These are phyloP conservation scores for Theocolax elegans DNA, from an alignment of 1,140 invertebrate genomes.

Conservation along the genomic window DNA sequence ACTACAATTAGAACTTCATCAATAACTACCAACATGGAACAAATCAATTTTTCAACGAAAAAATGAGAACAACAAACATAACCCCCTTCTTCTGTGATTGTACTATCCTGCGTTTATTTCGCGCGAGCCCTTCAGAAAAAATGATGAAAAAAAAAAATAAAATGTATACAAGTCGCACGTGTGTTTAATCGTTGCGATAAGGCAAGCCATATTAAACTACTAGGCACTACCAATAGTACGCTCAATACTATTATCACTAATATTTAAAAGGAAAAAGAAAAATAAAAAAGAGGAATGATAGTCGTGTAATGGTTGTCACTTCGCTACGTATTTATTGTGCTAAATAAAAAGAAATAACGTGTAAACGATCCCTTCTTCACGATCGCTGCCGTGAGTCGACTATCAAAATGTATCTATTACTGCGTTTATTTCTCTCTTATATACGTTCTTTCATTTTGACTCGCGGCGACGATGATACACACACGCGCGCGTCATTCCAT, in stretches of 20 bases:
- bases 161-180: slow-evolving; percentile 25
- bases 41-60: too few species aligned
- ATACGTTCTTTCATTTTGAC: too few species aligned
- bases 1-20: neutral
- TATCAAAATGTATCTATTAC: too few species aligned
- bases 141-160: neutral
- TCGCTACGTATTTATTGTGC: too few species aligned
- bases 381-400: too few species aligned
- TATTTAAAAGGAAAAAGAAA: slow-evolving; percentile 39
- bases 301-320: slow-evolving; percentile 59
- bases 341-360: too few species aligned
- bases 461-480: too few species aligned
- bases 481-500: too few species aligned
- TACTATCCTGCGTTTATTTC: slow-evolving; percentile 65
- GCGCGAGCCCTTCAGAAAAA: too few species aligned
- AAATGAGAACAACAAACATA: slow-evolving; percentile 49
- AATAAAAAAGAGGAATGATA: slow-evolving; percentile 32
- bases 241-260: slow-evolving; percentile 62
- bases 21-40: slow-evolving; percentile 4
- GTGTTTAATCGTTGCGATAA: neutral
- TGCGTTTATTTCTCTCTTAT: too few species aligned
- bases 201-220: slow-evolving; percentile 63
- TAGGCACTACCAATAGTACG: slow-evolving; percentile 59
- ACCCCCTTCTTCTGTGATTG: slow-evolving; percentile 67
- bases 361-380: too few species aligned